These are phyloP conservation scores for Macrochelys suwanniensis DNA, from an alignment of 2,797 vertebrate genomes.

Conservation along the genomic window DNA sequence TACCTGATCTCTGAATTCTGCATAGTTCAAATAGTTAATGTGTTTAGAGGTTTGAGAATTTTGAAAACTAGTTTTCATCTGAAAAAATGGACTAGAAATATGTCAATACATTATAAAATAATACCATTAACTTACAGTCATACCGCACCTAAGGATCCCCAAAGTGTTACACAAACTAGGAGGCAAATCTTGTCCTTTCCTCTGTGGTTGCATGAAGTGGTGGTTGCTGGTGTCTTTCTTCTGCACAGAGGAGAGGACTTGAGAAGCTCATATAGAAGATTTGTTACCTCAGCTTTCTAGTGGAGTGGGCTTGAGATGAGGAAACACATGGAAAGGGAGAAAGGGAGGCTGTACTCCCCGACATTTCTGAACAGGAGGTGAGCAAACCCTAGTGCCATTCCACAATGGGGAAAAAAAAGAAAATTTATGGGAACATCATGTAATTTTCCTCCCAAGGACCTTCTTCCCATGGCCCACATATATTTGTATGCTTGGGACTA, in stretches of 20 bases:
- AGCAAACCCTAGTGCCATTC: background rate
- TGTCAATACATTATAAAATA: background rate
- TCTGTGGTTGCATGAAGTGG: background rate
- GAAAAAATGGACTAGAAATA: background rate
- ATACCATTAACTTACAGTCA: background rate
- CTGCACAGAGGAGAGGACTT: background rate
- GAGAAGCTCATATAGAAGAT: background rate
- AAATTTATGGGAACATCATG: background rate
- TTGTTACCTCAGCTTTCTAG: background rate
- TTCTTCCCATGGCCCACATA: background rate
- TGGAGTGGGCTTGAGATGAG: background rate
- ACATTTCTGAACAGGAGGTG: background rate
- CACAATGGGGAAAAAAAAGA: background rate
- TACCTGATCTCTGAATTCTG: background rate
- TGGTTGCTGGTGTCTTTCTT: background rate
- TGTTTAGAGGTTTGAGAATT: background rate
- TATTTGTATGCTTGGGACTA: background rate
- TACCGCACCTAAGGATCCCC: background rate
- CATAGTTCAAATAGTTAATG: background rate
- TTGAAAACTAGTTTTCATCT: background rate
- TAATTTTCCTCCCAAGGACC: background rate
- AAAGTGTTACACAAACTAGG: background rate
- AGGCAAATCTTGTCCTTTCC: background rate
- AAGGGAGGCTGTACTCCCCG: background rate
- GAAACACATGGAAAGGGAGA: background rate